phyloP scores from a whole-genome alignment of 92 coral and sea anemone species.

The Zoanthus solanderi region DNA sequence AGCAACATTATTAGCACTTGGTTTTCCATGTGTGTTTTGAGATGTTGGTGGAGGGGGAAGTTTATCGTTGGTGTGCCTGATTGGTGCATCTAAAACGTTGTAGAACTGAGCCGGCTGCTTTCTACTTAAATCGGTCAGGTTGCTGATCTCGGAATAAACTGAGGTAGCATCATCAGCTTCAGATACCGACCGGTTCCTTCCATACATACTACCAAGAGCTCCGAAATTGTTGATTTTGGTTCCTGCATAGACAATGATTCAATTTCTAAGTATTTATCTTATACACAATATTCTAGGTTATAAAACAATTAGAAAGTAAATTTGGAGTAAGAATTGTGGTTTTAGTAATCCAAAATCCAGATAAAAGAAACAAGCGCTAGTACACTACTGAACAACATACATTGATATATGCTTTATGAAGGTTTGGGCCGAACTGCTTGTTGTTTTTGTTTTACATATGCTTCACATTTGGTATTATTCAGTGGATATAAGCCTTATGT shows the following conservation, averaged over 20 bases:
- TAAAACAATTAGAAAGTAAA: no score
- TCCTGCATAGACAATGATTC: background rate
- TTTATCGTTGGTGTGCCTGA: slow-evolving; percentile 27
- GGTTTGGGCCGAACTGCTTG: no score
- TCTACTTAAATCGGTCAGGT: background rate
- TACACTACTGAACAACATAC: no score
- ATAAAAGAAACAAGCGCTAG: no score
- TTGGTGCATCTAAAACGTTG: background rate
- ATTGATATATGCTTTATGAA: no score
- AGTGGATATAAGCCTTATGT: no score
- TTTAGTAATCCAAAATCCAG: no score
- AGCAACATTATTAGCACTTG: background rate
- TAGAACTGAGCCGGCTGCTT: background rate
- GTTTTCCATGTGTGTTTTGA: background rate
- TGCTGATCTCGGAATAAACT: slow-evolving; percentile 38
- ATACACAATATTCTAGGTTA: no score
- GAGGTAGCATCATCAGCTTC: slow-evolving; percentile 27
- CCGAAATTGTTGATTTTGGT: slow-evolving; percentile 21
- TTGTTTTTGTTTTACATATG: no score
- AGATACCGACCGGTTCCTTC: background rate
- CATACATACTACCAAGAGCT: background rate
- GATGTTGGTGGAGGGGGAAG: slow-evolving; percentile 28
- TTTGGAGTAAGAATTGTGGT: no score
- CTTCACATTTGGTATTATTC: no score
- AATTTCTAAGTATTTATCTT: background rate